phyloP scores from a whole-genome alignment of 2,888 invertebrate genomes.

The Argyresthia goedartella region DNA sequence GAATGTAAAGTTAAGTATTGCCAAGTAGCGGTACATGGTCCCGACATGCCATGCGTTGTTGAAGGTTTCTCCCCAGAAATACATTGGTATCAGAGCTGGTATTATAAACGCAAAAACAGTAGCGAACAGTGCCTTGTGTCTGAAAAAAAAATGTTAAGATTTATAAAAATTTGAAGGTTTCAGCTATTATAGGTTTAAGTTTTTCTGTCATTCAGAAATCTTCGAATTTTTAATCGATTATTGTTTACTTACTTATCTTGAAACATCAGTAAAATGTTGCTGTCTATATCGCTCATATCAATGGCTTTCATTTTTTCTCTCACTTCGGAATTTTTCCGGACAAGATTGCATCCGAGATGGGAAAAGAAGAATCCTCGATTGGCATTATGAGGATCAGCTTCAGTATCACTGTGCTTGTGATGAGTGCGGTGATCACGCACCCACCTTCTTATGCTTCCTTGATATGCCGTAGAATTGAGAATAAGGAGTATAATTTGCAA shows the following conservation, averaged over 20 bases:
- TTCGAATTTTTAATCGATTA: too few species aligned
- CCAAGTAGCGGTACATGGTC: slow-evolving; percentile 60
- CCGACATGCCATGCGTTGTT: slow-evolving; percentile 44
- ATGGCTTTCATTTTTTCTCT: slow-evolving; percentile 75
- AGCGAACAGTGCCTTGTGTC: slow-evolving; percentile 74
- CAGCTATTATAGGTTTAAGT: too few species aligned
- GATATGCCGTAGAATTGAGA: slow-evolving; percentile 32
- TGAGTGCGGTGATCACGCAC: slow-evolving; percentile 67
- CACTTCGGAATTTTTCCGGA: slow-evolving; percentile 81
- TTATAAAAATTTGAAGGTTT: not conserved
- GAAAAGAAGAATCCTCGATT: not conserved
- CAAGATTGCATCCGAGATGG: slow-evolving; percentile 83
- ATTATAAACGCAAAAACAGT: slow-evolving; percentile 60
- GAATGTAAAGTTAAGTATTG: slow-evolving; percentile 73
- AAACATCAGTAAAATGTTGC: slow-evolving; percentile 77
- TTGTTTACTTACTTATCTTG: slow-evolving; percentile 73
- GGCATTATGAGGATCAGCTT: not conserved
- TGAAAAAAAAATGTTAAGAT: slow-evolving; percentile 20
- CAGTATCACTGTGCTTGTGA: not conserved
- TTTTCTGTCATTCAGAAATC: too few species aligned
- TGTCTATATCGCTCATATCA: slow-evolving; percentile 77
- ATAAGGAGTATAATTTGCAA: slow-evolving; percentile 58
- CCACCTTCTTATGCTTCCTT: slow-evolving; percentile 68
- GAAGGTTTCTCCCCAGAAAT: slow-evolving; percentile 70
- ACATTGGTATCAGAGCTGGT: slow-evolving; percentile 71